phyloP scores from a whole-genome alignment of 2,797 vertebrate species.

The Alca torda region DNA sequence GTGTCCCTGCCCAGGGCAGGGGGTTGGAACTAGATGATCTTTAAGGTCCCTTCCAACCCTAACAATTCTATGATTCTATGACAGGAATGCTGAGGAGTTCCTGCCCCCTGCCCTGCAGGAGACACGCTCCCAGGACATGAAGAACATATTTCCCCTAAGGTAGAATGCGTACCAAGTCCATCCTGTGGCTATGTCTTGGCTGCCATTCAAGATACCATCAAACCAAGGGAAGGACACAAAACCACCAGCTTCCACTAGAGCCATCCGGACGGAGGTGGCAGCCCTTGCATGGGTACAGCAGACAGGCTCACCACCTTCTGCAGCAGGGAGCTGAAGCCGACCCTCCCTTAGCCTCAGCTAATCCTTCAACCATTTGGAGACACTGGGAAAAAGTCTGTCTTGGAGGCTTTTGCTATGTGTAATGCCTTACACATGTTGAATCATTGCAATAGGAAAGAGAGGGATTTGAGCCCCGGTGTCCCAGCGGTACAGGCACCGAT shows the following conservation, averaged over 20 bases:
- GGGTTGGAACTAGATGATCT: no score
- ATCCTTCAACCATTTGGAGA: background rate
- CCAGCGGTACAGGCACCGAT: rapidly evolving
- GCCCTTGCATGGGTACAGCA: rapidly evolving
- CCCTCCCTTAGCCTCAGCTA: background rate
- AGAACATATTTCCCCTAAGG: background rate
- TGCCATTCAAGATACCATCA: background rate
- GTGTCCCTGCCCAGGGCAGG: no score
- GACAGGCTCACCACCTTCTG: background rate
- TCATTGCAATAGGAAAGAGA: background rate
- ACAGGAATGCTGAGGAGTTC: background rate
- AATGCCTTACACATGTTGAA: background rate
- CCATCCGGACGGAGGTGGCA: no score
- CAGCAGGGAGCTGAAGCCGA: background rate
- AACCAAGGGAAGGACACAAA: background rate
- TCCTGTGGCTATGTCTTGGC: background rate
- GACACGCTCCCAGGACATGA: background rate
- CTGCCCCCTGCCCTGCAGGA: background rate
- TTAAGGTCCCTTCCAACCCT: no score
- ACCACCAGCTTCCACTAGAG: no score
- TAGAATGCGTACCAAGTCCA: background rate
- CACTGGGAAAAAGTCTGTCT: background rate
- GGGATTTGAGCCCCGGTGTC: background rate
- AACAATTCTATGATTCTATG: no score
- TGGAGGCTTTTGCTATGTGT: background rate